These are phyloP conservation scores for Pseudotriccus pelzelni DNA, from an alignment of 2,797 vertebrate species.

Conservation along the genomic window DNA sequence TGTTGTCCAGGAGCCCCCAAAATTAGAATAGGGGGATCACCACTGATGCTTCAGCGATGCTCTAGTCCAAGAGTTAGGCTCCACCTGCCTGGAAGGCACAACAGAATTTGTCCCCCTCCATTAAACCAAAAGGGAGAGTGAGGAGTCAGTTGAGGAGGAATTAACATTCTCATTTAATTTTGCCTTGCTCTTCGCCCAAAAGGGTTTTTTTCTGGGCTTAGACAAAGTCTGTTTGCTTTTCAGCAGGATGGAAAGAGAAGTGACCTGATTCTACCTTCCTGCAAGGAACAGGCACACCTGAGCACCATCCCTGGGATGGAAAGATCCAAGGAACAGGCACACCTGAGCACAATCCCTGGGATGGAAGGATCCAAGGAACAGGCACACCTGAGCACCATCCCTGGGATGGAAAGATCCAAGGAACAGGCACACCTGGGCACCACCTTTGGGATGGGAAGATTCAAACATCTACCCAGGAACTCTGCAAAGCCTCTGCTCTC, in stretches of 20 bases:
- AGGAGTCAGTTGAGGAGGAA: neutral
- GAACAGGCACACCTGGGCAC: no score
- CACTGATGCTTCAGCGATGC: neutral
- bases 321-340: neutral
- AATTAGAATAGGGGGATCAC: neutral
- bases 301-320: rapidly evolving
- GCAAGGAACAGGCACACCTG: neutral
- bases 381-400: neutral
- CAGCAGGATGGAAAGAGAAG: constrained; percentile 27
- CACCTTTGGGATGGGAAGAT: no score
- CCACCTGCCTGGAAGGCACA: neutral
- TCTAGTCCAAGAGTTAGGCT: neutral
- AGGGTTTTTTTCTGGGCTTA: neutral
- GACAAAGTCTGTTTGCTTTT: neutral
- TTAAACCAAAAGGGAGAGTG: rapidly evolving
- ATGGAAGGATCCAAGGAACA: neutral
- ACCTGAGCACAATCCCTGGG: no score
- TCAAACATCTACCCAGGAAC: neutral
- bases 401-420: neutral
- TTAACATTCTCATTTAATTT: neutral
- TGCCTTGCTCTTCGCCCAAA: neutral
- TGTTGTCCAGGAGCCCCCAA: neutral
- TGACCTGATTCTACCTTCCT: neutral
- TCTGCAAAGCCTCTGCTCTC: neutral
- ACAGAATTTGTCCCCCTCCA: neutral